These are phyloP conservation scores for Sebastes jordani DNA, from an alignment of 2,797 vertebrate genomes.

Conservation along the genomic window DNA sequence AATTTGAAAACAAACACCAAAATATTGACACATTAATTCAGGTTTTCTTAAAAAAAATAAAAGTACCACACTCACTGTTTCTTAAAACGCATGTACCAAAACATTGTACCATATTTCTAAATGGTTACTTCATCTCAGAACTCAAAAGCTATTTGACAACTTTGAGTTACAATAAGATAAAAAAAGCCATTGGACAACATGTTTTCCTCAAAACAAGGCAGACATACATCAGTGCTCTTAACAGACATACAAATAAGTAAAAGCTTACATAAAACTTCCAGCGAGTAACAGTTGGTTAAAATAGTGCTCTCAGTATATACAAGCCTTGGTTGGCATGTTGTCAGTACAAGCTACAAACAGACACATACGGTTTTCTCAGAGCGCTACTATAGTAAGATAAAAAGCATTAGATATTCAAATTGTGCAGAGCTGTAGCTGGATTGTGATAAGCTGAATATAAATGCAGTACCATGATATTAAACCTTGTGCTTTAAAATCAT, in stretches of 20 bases:
- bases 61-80: constrained; percentile 70
- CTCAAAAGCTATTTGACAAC: constrained; percentile 29
- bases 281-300: constrained; percentile 67
- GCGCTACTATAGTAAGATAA: constrained; percentile 33
- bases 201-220: constrained; percentile 48
- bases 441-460: constrained; percentile 33
- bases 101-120: constrained; percentile 76
- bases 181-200: constrained; percentile 20
- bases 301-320: constrained; percentile 72
- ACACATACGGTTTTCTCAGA: constrained; percentile 39
- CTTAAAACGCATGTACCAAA: constrained; percentile 75
- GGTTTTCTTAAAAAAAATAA: constrained; percentile 26
- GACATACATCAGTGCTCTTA: constrained; percentile 63
- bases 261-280: constrained; percentile 64
- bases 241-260: constrained; percentile 60
- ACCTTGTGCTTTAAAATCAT: constrained; percentile 74
- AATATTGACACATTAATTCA: constrained; percentile 50
- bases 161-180: constrained; percentile 33
- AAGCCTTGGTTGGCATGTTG: constrained; percentile 71
- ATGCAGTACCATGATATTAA: constrained; percentile 72
- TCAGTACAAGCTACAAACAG: constrained; percentile 66
- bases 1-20: constrained; percentile 49
- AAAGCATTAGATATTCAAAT: constrained; percentile 64
- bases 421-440: constrained; percentile 53
- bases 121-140: constrained; percentile 33